phyloP scores from a whole-genome alignment of 2,113 vertebrate species.

The Solea solea region DNA sequence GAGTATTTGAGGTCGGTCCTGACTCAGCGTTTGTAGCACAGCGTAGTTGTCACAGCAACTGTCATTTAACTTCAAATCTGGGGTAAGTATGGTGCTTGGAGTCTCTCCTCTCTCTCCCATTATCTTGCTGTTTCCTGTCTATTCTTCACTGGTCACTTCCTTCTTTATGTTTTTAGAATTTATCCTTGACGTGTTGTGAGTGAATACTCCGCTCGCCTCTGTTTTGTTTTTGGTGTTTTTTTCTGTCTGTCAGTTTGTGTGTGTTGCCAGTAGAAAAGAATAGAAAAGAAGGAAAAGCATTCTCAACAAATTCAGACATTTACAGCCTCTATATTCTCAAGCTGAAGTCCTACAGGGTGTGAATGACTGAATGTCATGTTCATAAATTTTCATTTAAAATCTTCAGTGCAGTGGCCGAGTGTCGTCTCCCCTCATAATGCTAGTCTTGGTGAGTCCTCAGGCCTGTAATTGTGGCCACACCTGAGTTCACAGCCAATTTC shows the following conservation, averaged over 20 bases:
- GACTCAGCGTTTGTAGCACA: conserved; percentile 52
- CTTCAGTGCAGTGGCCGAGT: neutral
- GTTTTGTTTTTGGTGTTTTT: too few species aligned
- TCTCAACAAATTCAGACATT: too few species aligned
- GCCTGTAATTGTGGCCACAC: conserved; percentile 22
- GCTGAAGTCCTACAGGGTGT: too few species aligned
- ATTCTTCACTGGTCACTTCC: neutral
- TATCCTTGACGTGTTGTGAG: too few species aligned
- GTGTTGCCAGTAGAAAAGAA: too few species aligned
- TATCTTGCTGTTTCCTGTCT: neutral
- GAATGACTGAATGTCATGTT: too few species aligned
- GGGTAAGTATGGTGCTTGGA: conserved; percentile 63
- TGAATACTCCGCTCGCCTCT: too few species aligned
- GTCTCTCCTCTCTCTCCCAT: neutral
- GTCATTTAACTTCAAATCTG: conserved; percentile 55
- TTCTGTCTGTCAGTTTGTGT: too few species aligned
- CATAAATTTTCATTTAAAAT: neutral
- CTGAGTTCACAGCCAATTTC: neutral
- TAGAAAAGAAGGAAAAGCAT: too few species aligned
- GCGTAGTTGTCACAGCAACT: conserved; percentile 77
- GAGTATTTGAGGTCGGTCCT: conserved; percentile 18
- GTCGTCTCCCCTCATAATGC: neutral
- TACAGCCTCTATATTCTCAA: too few species aligned
- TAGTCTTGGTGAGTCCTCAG: neutral
- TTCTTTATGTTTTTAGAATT: neutral